A percentile compares a stretch with the other conserved stretches of the same genome.
Conservation (phyloP, 2,888 invertebrate genomes). For the Caenorhabditis uteleia region DNA sequence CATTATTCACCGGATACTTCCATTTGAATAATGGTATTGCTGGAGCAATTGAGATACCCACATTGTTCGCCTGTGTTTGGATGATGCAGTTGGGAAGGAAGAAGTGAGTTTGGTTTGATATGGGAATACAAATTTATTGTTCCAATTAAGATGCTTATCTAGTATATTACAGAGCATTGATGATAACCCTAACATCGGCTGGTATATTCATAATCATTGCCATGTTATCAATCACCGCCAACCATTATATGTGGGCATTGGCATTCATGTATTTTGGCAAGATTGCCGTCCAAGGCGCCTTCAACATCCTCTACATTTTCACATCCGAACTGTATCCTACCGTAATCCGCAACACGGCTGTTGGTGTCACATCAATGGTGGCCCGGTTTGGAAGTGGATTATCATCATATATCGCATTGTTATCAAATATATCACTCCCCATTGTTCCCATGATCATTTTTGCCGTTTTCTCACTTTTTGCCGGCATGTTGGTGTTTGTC, state of each 20-base stretch:
- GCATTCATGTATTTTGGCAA: slow-evolving; percentile 67
- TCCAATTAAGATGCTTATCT: neutral
- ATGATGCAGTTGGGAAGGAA: slow-evolving; percentile 66
- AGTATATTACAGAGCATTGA: slow-evolving; percentile 57
- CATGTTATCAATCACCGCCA: slow-evolving; percentile 55
- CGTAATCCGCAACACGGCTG: slow-evolving; percentile 67
- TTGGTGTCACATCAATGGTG: slow-evolving; percentile 63
- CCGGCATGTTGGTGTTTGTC: slow-evolving; percentile 66
- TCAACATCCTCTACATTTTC: slow-evolving; percentile 70
- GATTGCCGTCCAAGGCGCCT: slow-evolving; percentile 68
- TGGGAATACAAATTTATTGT: no score
- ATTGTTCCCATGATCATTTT: slow-evolving; percentile 70
- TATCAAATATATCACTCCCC: slow-evolving; percentile 67
- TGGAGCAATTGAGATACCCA: slow-evolving; percentile 68
- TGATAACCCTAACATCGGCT: slow-evolving; percentile 63
- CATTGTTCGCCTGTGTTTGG: slow-evolving; percentile 65
- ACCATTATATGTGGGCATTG: slow-evolving; percentile 59
- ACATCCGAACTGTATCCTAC: slow-evolving; percentile 69
- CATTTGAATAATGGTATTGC: slow-evolving; percentile 69
- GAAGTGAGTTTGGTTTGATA: no score
- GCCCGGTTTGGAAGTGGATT: slow-evolving; percentile 68
- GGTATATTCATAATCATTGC: slow-evolving; percentile 65
- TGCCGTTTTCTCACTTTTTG: slow-evolving; percentile 67
- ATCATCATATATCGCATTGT: slow-evolving; percentile 67
- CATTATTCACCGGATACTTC: slow-evolving; percentile 68